These are phyloP conservation scores for Hoplias malabaricus DNA, from an alignment of 2,113 vertebrate genomes.

Conservation along the genomic window DNA sequence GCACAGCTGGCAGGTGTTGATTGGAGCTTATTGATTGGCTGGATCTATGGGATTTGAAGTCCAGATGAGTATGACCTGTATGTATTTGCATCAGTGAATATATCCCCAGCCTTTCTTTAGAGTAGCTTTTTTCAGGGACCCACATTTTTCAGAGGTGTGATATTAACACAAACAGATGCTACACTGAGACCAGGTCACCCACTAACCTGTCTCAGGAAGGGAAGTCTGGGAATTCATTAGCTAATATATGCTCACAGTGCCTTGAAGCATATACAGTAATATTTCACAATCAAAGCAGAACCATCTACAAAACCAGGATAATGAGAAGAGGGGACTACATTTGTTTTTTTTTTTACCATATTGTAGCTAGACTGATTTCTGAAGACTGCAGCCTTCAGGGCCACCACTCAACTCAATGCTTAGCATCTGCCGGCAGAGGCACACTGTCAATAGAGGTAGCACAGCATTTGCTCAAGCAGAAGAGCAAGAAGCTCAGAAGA, in stretches of 20 bases:
- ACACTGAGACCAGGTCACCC: neutral
- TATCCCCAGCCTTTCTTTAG: neutral
- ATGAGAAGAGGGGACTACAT: neutral
- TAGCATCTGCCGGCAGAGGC: neutral
- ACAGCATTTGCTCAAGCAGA: neutral
- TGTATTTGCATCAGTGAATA: neutral
- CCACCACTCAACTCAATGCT: neutral
- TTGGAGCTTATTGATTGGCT: constrained; percentile 32
- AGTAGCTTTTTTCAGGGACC: neutral
- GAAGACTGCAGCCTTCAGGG: neutral
- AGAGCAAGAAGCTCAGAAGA: neutral
- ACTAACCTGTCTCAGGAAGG: neutral
- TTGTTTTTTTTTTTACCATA: neutral
- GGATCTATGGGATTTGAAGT: constrained; percentile 33
- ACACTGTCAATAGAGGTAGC: neutral
- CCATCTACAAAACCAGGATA: neutral
- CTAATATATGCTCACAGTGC: neutral
- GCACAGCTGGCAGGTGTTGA: constrained; percentile 38
- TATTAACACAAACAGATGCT: neutral
- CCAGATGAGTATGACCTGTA: constrained; percentile 4
- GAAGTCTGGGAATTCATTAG: neutral
- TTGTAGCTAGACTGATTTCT: neutral
- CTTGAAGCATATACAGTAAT: neutral
- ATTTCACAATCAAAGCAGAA: neutral
- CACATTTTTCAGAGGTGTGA: neutral